Evolutionary conservation across 2,113 vertebrate genomes (phyloP).

Genomic region (Nerophis lumbriciformis): DNA sequence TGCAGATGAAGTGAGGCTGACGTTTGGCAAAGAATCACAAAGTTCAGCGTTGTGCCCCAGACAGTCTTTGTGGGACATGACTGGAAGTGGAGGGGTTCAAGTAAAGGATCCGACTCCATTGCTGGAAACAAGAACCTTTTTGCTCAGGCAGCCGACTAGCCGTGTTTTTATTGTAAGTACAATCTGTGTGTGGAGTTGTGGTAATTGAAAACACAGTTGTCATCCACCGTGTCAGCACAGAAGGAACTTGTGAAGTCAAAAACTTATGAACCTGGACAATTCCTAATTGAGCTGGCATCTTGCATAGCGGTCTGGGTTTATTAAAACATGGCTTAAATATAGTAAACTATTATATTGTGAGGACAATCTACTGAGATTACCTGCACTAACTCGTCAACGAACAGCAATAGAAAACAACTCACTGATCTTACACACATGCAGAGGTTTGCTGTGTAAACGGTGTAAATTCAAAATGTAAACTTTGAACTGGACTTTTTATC

Average conservation of each 20-base stretch:
- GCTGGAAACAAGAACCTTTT: conserved; percentile 18
- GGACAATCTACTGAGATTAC: too few species aligned
- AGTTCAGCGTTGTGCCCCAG: conserved; percentile 41
- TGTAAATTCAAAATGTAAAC: too few species aligned
- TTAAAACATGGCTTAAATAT: neutral
- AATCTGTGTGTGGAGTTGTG: neutral
- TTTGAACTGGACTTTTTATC: neutral
- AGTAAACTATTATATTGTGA: too few species aligned
- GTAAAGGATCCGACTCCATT: conserved; percentile 15
- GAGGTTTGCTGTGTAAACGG: too few species aligned
- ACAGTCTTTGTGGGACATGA: conserved; percentile 12
- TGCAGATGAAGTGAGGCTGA: conserved; percentile 32
- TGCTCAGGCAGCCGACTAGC: conserved; percentile 1
- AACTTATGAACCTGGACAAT: too few species aligned
- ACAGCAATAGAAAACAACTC: too few species aligned
- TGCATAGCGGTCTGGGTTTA: neutral
- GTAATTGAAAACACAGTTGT: conserved; percentile 1
- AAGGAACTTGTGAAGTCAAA: neutral
- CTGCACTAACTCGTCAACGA: too few species aligned
- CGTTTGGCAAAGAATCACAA: conserved; percentile 42
- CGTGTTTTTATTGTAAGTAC: neutral
- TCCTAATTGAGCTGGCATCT: too few species aligned
- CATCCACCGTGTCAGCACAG: neutral
- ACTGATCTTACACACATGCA: too few species aligned
- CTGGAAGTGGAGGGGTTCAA: conserved; percentile 26